These are phyloP conservation scores for Xenopus petersii DNA, from an alignment of 2,797 vertebrate species.

Conservation along the genomic window DNA sequence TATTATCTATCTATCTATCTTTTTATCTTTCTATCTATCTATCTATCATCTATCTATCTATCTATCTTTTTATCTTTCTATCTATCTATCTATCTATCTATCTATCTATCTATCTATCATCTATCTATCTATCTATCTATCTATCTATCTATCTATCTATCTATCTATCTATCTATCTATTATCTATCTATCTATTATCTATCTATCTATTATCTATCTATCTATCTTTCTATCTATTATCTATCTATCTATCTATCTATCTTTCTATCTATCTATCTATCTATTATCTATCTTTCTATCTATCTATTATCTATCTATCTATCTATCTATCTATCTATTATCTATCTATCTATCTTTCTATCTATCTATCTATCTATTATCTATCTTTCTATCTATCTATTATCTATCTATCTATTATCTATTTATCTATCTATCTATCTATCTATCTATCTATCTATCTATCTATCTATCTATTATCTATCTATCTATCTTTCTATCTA, in stretches of 20 bases:
- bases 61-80: too few relatives aligned
- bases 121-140: too few relatives aligned
- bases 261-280: too few relatives aligned
- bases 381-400: constrained; percentile 78
- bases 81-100: too few relatives aligned
- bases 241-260: too few relatives aligned
- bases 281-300: too few relatives aligned
- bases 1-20: constrained; percentile 79
- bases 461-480: too few relatives aligned
- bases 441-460: too few relatives aligned
- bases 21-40: constrained; percentile 80
- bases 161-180: constrained; percentile 81
- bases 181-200: constrained; percentile 73
- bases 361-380: constrained; percentile 80
- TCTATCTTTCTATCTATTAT: constrained; percentile 50
- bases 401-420: constrained; percentile 72
- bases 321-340: too few relatives aligned
- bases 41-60: constrained; percentile 76
- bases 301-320: too few relatives aligned
- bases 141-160: constrained; percentile 53
- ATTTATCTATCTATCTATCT: constrained; percentile 70
- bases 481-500: too few relatives aligned
- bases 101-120: too few relatives aligned
- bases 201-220: constrained; percentile 76
- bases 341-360: constrained; percentile 59